Conservation (phyloP, 2,888 invertebrate genomes). For the Noctua fimbriata region DNA sequence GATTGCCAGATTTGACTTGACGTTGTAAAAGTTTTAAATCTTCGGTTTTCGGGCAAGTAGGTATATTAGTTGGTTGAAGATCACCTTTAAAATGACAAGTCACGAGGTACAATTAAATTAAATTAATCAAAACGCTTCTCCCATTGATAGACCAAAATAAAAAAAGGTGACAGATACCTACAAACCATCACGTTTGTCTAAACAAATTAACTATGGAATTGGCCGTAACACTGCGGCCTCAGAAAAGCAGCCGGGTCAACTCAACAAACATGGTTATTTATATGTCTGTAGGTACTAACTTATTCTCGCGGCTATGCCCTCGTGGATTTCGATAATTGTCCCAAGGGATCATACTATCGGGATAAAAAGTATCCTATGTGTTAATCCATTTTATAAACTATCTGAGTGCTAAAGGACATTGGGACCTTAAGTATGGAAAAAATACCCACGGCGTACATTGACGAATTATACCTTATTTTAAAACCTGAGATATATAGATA, state of each 20-base stretch:
- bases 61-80: conserved; percentile 3
- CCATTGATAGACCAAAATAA: neutral
- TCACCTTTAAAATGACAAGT: conserved; percentile 3
- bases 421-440: too few relatives aligned
- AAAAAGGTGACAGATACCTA: neutral
- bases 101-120: neutral
- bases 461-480: too few relatives aligned
- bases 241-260: neutral
- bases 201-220: neutral
- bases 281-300: neutral
- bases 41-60: neutral
- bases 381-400: too few relatives aligned
- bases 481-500: too few relatives aligned
- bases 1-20: neutral
- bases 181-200: neutral
- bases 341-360: too few relatives aligned
- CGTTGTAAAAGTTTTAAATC: neutral
- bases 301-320: too few relatives aligned
- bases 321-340: too few relatives aligned
- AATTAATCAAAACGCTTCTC: neutral
- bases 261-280: too few relatives aligned
- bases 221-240: too few relatives aligned
- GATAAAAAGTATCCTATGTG: too few relatives aligned
- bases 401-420: too few relatives aligned
- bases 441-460: too few relatives aligned